Base-by-base conservation (phyloP, 2,888 invertebrate species). In the Balanococcus diminutus region DNA sequence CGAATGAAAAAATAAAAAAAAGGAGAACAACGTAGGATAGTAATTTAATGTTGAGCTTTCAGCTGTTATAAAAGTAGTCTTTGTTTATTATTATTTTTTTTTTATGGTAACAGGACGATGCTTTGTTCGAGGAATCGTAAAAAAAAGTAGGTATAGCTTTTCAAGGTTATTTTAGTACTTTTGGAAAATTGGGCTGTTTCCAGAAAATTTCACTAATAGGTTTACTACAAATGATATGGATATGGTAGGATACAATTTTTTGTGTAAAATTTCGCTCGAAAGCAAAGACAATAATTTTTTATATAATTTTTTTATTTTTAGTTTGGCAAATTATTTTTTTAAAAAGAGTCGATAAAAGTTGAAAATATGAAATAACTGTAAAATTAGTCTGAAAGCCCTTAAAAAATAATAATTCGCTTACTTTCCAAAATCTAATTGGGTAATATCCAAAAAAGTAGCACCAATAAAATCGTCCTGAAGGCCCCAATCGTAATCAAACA, bases 391-490 rank as follows among this genome's bases (percentile, higher is more conserved):
- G n/a, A n/a, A n/a, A n/a, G n/a, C n/a, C n/a, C n/a, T n/a, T n/a
- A n/a, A n/a, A n/a, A n/a, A n/a, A 14, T 3, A 46, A 46, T 46
- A 2, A 46, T n/a, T 67, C 11, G 88, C 89, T 88, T 88, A 89
- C 91, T 89, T 90, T 89, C 91, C 95, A 83, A 96, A 91, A 88
- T 97, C 97, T 87, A 98, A 90, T 75, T 94, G 93, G 0, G 95
- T 94, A 86, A 98, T 92, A 90, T 98, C 96, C 88, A 99, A 90
- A 87, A 93, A 93, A 8, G 96, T 95, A 84, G 95, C 93, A 0
- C 99, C 99, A 98, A 99, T 98, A 90, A 98, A 98, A 91, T 99
- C 99, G 90, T 99, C 99, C 91, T 96, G 94, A 72, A 97, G 93
- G 39, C 98, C 98, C 95, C 98, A 97, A 90, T 99, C 99, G 90